Conservation (phyloP, 2,797 vertebrate species). For the Myotis myotis region DNA sequence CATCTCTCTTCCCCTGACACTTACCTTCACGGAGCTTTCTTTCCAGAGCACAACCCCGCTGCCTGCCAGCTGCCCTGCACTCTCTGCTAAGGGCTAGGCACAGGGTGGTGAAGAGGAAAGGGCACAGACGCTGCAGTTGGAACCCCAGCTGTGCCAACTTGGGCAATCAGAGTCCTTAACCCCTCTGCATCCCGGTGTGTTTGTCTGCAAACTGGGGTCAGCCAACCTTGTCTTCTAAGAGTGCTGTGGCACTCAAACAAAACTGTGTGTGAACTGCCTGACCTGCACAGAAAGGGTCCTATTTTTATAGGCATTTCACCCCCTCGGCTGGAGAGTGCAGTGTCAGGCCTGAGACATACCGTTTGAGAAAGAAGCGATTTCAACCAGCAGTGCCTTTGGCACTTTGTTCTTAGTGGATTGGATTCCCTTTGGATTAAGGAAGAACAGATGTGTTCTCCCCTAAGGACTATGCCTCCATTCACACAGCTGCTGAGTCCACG, state of each 20-base stretch:
- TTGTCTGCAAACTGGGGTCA: not conserved
- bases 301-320: not conserved
- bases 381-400: not conserved
- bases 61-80: not conserved
- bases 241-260: not conserved
- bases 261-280: not conserved
- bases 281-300: not conserved
- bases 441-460: not conserved
- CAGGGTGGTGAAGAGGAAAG: not conserved
- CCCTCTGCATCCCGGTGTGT: not conserved
- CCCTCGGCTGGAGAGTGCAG: not conserved
- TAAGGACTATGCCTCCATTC: not conserved
- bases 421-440: not conserved
- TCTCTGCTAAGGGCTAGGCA: accelerated
- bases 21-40: not conserved
- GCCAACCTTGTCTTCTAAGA: not conserved
- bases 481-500: not conserved
- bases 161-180: not conserved
- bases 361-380: not conserved
- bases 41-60: not conserved
- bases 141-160: not conserved
- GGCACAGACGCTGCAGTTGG: not conserved
- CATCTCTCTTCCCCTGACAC: not conserved
- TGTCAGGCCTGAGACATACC: not conserved
- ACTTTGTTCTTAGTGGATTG: not conserved